phyloP scores from a whole-genome alignment of 2,888 invertebrate genomes.

The Geotrupes spiniger region DNA sequence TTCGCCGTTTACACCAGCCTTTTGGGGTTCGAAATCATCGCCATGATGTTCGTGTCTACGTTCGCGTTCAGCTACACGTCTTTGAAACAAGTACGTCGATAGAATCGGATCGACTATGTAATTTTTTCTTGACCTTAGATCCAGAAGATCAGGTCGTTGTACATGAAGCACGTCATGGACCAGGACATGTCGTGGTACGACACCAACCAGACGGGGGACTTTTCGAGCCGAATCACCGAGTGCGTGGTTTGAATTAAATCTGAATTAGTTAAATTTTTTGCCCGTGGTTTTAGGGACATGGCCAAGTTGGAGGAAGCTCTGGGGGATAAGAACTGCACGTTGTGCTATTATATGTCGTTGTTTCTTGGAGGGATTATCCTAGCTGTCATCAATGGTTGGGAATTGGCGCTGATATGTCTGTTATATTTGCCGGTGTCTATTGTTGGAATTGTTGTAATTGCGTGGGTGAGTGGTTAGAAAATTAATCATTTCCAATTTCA shows the following conservation, averaged over 20 bases:
- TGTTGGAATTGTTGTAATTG: conserved; percentile 69
- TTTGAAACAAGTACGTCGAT: conserved; percentile 59
- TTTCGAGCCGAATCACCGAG: conserved; percentile 44
- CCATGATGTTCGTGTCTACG: conserved; percentile 62
- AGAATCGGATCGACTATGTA: not conserved
- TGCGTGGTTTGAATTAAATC: conserved; percentile 5
- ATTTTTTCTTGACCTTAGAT: conserved; percentile 50
- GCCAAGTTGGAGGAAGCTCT: conserved; percentile 80
- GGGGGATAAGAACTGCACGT: conserved; percentile 76
- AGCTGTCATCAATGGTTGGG: conserved; percentile 80
- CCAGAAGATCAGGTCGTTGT: conserved; percentile 61
- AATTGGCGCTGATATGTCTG: conserved; percentile 78
- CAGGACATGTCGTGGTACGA: conserved; percentile 77
- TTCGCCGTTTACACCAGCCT: conserved; percentile 61
- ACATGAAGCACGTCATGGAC: conserved; percentile 64
- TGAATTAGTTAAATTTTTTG: conserved; percentile 75
- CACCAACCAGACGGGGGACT: conserved; percentile 67
- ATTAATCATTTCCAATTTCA: conserved; percentile 67
- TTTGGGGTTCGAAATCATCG: conserved; percentile 58
- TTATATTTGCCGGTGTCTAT: conserved; percentile 76
- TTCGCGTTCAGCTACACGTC: conserved; percentile 67
- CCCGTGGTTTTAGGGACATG: conserved; percentile 67
- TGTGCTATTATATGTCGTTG: conserved; percentile 69
- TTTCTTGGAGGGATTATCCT: conserved; percentile 70
- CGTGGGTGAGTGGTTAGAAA: conserved; percentile 76